These are phyloP conservation scores for Carterocephalus palaemon DNA, from an alignment of 2,888 invertebrate genomes.

Conservation along the genomic window DNA sequence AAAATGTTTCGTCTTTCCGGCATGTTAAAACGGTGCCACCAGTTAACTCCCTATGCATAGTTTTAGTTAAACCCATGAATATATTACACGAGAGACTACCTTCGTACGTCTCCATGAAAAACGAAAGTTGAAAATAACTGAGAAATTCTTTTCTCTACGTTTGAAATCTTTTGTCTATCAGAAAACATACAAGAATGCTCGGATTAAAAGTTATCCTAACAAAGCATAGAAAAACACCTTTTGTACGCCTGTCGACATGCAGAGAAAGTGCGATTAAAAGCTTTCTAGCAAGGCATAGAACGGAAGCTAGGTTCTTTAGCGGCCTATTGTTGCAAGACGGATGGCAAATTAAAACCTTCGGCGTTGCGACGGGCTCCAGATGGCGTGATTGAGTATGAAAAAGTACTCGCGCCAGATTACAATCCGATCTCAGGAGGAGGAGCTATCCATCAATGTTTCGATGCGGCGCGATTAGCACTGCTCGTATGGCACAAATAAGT, in stretches of 20 bases:
- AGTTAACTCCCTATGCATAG: constrained; percentile 12
- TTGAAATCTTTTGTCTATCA: constrained; percentile 23
- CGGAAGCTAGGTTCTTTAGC: constrained; percentile 18
- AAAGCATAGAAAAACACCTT: constrained; percentile 25
- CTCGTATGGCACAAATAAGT: constrained; percentile 16
- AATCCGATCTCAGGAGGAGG: constrained; percentile 45
- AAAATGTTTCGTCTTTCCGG: background rate
- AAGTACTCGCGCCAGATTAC: constrained; percentile 60
- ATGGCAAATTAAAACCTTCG: constrained; percentile 66
- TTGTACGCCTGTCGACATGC: constrained; percentile 21
- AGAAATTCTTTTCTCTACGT: constrained; percentile 12
- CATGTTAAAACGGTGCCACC: constrained; percentile 9
- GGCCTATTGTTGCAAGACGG: constrained; percentile 61
- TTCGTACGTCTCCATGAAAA: constrained; percentile 15
- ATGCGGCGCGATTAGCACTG: constrained; percentile 24
- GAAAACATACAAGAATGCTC: constrained; percentile 20
- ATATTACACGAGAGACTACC: constrained; percentile 17
- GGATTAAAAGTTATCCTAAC: constrained; percentile 21
- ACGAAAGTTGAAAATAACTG: constrained; percentile 17
- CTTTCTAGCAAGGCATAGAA: constrained; percentile 22
- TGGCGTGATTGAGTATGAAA: constrained; percentile 73
- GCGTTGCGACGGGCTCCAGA: constrained; percentile 33
- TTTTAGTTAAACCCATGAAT: constrained; percentile 19
- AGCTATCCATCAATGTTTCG: constrained; percentile 46
- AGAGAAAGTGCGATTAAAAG: constrained; percentile 23